phyloP scores from a whole-genome alignment of 2,113 vertebrate genomes.

The Brienomyrus longianalis region DNA sequence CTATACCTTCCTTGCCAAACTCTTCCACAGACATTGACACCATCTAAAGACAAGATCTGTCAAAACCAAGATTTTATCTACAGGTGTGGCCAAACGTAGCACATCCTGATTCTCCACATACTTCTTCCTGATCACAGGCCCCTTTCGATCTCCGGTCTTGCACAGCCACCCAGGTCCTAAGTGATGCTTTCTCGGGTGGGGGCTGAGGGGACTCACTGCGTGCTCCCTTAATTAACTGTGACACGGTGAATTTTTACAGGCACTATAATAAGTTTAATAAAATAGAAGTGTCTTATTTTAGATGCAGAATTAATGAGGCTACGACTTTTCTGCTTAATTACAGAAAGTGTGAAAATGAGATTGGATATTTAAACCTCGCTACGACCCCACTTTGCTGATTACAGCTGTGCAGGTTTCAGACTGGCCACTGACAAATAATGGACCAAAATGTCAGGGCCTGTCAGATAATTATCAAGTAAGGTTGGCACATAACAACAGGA shows the following conservation, averaged over 20 bases:
- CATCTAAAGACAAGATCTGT: background rate
- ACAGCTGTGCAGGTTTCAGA: constrained; percentile 4
- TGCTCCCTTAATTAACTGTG: constrained; percentile 11
- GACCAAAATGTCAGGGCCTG: background rate
- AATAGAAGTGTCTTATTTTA: constrained; percentile 26
- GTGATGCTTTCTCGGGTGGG: background rate
- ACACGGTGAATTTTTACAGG: background rate
- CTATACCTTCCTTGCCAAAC: background rate
- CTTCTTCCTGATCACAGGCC: background rate
- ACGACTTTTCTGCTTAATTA: constrained; percentile 17
- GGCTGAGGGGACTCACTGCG: background rate
- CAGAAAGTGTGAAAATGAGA: constrained; percentile 25
- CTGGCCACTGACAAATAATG: background rate
- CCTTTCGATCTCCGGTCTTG: background rate
- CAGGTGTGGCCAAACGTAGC: background rate
- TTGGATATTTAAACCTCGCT: constrained; percentile 9
- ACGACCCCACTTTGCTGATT: constrained; percentile 22
- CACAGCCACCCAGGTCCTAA: background rate
- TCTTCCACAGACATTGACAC: background rate
- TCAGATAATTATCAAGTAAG: constrained; percentile 7
- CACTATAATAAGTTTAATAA: constrained; percentile 24
- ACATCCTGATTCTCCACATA: background rate
- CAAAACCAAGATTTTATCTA: background rate
- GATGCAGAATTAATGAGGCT: constrained; percentile 24
- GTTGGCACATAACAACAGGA: background rate